Evolutionary conservation across 2,113 vertebrate species (phyloP).

Genomic region (Pelusios castaneus): DNA sequence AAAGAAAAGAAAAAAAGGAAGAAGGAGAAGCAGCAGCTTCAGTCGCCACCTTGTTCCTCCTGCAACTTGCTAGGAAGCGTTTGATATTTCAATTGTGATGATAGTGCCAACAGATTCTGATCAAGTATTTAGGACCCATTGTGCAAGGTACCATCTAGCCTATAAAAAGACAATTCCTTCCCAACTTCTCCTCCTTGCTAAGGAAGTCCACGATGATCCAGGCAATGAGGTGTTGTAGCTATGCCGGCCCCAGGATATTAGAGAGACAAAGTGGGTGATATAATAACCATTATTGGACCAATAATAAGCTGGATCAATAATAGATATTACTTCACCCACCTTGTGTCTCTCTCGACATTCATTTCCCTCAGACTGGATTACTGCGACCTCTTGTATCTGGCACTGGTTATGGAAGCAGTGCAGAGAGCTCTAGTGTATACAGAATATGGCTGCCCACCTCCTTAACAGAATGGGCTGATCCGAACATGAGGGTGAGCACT

Average conservation of each 20-base stretch:
- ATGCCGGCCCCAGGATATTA: neutral
- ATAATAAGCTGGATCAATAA: neutral
- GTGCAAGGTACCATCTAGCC: neutral
- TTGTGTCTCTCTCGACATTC: neutral
- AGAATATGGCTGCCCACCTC: neutral
- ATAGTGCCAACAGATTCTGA: neutral
- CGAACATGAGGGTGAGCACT: neutral
- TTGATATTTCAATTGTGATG: neutral
- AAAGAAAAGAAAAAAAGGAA: neutral
- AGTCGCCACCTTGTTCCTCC: neutral
- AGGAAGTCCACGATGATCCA: neutral
- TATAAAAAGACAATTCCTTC: neutral
- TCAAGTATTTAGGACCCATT: neutral
- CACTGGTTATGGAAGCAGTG: neutral
- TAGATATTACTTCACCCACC: neutral
- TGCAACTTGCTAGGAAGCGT: neutral
- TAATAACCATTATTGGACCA: neutral
- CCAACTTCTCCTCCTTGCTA: neutral
- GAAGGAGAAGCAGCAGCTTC: neutral
- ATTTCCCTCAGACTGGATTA: neutral
- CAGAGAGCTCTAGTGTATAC: neutral
- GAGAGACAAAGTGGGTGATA: neutral
- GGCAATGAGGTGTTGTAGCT: neutral
- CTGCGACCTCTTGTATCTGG: neutral
- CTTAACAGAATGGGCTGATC: neutral